These are phyloP conservation scores for Rhegmatorhina hoffmannsi DNA, from an alignment of 2,113 vertebrate species.

Conservation along the genomic window DNA sequence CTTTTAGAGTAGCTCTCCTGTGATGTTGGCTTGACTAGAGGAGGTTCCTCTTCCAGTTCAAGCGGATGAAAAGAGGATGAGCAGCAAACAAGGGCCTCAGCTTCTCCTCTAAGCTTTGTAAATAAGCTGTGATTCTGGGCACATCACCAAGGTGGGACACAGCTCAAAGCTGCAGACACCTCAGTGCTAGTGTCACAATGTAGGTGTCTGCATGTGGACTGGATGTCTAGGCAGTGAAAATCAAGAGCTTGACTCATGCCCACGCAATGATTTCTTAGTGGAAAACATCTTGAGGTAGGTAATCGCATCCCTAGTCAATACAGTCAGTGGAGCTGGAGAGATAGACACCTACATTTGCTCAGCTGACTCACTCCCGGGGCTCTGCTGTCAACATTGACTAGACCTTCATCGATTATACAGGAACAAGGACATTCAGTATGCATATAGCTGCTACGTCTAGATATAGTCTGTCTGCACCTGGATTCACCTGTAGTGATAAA, in stretches of 20 bases:
- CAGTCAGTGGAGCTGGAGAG: conserved; percentile 19
- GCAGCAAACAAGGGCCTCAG: not conserved
- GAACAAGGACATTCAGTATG: not conserved
- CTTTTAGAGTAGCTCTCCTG: not conserved
- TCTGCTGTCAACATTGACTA: not conserved
- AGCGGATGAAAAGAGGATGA: not conserved
- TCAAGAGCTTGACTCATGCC: conserved; percentile 29
- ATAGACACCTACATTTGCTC: conserved; percentile 38
- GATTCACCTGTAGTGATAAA: not conserved
- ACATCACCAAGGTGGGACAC: not conserved
- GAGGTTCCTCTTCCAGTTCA: not conserved
- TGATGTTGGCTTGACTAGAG: not conserved
- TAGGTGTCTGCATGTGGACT: conserved; percentile 43
- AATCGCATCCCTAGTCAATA: not conserved
- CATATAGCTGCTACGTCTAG: not conserved
- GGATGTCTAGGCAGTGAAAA: conserved; percentile 59
- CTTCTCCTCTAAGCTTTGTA: not conserved
- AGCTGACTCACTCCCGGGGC: not conserved
- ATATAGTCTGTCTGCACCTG: not conserved
- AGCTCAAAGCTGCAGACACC: not conserved
- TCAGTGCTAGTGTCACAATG: not conserved
- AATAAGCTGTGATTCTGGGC: not conserved
- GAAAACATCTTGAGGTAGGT: conserved; percentile 21
- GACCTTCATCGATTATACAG: not conserved
- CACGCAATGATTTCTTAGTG: conserved; percentile 19